Base-by-base conservation (phyloP, 2,888 invertebrate genomes). In the Leptura quadrifasciata region DNA sequence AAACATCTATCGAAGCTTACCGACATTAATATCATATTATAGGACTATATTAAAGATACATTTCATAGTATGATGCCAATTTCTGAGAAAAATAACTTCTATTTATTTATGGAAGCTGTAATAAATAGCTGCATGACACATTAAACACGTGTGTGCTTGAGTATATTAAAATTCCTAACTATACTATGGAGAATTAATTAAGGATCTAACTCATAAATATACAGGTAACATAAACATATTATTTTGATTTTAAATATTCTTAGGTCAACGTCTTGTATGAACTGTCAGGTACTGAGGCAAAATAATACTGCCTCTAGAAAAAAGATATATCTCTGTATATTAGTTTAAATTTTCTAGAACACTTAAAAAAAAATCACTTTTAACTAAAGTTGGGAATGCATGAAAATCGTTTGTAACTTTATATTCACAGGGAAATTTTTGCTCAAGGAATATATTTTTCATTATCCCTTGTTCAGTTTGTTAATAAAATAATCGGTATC, bases 91-190 rank as follows among this genome's bases (percentile, higher is more conserved):
- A 21, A 12, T 18, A 57, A 57, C 57, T 57, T 10, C 8, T 18
- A 18, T 57, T 57, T 57, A 57, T 57, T 57, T 57, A 57, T 57
- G 57, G 18, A 21, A 5, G 18, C 21, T 15, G 12, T 57, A 55
- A 55, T 55, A 55, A 57, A 57, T 57, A 20, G 57, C 57, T 57
- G 20, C 21, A n/a, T n/a, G 47, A 47, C 47, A 47, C 47, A 47
- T 47, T n/a, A 47, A 47, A 47, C 47, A 47, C 47, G 47, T 47
- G 47, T 47, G n/a, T 47, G 21, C 20, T 21, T 57, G 21, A 57
- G 10, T 57, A 9, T 57, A 57, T 57, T 57, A 21, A 57, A 57
- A 57, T 57, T 57, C 57, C 57, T 21, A 55, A 57, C 57, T 57
- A 57, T 21, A 21, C 57, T 57, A 10, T 21, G 21, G 20, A 15